Evolutionary conservation across 2,113 vertebrate genomes (phyloP).

Genomic region (Osmerus eperlanus): DNA sequence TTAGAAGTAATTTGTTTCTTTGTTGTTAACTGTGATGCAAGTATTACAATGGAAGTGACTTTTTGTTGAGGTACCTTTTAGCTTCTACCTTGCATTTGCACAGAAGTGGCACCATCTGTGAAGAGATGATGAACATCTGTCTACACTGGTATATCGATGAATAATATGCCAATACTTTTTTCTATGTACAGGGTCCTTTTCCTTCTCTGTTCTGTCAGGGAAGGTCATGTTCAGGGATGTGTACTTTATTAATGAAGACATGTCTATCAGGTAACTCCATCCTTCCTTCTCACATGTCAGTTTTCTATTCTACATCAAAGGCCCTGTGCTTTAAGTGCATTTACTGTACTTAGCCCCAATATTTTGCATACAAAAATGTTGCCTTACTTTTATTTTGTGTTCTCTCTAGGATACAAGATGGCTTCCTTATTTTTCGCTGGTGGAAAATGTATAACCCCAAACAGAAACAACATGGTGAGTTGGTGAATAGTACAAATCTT

Average conservation of each 20-base stretch:
- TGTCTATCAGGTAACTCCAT: constrained; percentile 90
- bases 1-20: too few relatives aligned
- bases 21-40: too few relatives aligned
- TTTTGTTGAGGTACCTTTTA: too few relatives aligned
- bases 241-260: constrained; percentile 95
- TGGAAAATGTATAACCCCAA: constrained; percentile 99
- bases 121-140: not conserved
- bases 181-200: constrained; percentile 85
- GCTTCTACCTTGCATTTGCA: not conserved
- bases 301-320: not conserved
- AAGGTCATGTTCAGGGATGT: constrained; percentile 99
- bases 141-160: not conserved
- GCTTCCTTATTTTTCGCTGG: constrained; percentile 98
- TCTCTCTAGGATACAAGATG: constrained; percentile 89
- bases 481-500: not conserved
- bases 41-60: too few relatives aligned
- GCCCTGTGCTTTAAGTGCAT: constrained; percentile 1
- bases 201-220: constrained; percentile 96
- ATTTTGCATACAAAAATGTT: not conserved
- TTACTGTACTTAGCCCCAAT: too few relatives aligned
- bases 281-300: too few relatives aligned
- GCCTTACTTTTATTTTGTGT: not conserved
- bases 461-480: constrained; percentile 95
- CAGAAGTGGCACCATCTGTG: constrained; percentile 4
- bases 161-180: not conserved